Evolutionary conservation across 2,113 vertebrate genomes (phyloP), one percentile per base, ranked within the genome.

Genomic region (Oryzias melastigma): DNA sequence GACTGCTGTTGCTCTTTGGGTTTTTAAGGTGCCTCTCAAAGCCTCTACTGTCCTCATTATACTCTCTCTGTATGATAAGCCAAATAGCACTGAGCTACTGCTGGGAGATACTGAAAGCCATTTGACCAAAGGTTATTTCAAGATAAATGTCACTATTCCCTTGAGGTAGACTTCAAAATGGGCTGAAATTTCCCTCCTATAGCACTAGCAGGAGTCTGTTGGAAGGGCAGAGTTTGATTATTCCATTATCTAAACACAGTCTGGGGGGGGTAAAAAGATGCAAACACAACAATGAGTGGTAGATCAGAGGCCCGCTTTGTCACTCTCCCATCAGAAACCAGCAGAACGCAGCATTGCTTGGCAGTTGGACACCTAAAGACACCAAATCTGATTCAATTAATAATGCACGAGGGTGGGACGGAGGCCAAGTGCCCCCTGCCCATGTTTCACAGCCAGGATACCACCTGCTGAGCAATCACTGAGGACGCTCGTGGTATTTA

Each of bases 81-180:
- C 73, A 76, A 84, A 81, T 56, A 79, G 58, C 22, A 68, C 55
- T 43, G 65, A 77, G 63, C 52, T 54, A 64, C 66, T 16, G 16
- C 66, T 52, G 64, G 41, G 53, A 76, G 73, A 83, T 66, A 78
- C 62, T 70, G 63, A 76, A 64, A 68, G 66, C 71, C 42, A 19
- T 75, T 80, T 80, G 66, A 81, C 61, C 44, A 77, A 75, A 81
- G 79, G 73, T 82, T 77, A 85, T 77, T 83, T 73, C 22, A 82
- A 66, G 68, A 79, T 77, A 83, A 78, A 79, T 81, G 76, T 67
- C 71, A 77, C 66, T 42, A 40, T 69, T 73, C 45, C 69, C 74
- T 7, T 51, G 52, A 15, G 54, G 51, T 14, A 47, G 51, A 60
- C 68, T 67, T 59, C 65, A 16, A 70, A 71, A 72, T 55, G n/a